Evolutionary conservation across 2,888 invertebrate species (phyloP), one percentile per base, ranked within the genome.

Genomic region (Mythimna ferrago): DNA sequence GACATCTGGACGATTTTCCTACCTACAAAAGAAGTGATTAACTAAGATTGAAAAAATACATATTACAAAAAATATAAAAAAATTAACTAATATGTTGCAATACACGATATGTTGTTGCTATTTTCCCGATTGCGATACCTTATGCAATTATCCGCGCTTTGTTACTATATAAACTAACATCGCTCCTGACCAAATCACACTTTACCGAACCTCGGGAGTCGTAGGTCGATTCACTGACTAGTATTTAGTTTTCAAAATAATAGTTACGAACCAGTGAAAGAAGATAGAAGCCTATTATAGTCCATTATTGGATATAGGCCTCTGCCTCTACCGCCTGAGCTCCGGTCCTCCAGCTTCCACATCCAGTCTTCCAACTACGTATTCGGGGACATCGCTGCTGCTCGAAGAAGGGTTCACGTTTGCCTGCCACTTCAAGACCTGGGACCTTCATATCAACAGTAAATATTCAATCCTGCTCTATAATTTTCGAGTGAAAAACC

Each of bases 11-110:
- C 6, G 41, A 9, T 41, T 41, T 32, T 32, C 32, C 32, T 5
- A 32, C 32, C 32, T 3, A 32, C 32, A 32, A 32, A 32, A 32
- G 5, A 32, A 32, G 3, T 54, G 11, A n/a, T 54, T 21, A 21
- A 54, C 21, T 4, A 10, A 53, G 9, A 51, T 51, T 44, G 3
- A 51, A 51, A 51, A 51, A 7, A 51, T 6, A 51, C 0, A 19
- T 19, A 51, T 51, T 51, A 6, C 19, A 19, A 51, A 51, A 54
- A 54, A 54, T 11, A 19, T 16, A 3, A 19, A 7, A 16, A 19
- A 10, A 60, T 60, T 60, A 6, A 60, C 19, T n/a, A 60, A 60
- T 11, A 60, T 60, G 19, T 38, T 38, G 58, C 58, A 61, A 61
- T 38, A 61, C 35, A 6, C 9, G 10, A 44, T 14, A 44, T 56